Percentiles rank a stretch among this genome's conserved stretches.
Conservation (phyloP, 2,797 vertebrate genomes). For the Pipistrellus pygmaeus region DNA sequence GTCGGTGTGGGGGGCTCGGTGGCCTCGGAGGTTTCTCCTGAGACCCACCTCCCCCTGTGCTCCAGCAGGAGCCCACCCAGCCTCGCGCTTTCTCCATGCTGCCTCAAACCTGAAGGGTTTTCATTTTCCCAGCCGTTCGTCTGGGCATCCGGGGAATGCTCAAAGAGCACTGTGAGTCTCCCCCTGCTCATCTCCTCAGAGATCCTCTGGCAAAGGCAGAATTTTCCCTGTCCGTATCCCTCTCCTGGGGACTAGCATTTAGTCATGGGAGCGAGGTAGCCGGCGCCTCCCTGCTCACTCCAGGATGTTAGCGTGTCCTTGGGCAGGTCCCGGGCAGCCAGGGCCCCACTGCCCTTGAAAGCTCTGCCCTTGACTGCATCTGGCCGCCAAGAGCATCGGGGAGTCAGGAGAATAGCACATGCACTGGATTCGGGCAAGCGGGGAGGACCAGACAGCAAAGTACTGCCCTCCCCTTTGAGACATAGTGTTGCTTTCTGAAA, state of each 20-base stretch:
- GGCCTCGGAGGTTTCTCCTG: background rate
- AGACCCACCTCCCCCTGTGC: background rate
- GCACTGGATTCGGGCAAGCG: background rate
- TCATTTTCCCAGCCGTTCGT: background rate
- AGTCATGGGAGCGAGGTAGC: background rate
- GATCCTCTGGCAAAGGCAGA: background rate
- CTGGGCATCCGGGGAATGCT: background rate
- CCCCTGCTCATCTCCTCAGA: constrained; percentile 42
- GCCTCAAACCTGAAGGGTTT: background rate
- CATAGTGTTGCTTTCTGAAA: background rate
- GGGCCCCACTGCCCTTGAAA: background rate
- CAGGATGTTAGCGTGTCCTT: background rate
- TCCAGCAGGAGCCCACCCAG: background rate
- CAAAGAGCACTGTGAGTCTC: constrained; percentile 44
- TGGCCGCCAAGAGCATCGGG: background rate
- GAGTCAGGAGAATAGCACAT: background rate
- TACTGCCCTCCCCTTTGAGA: background rate
- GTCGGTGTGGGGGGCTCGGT: fast-evolving
- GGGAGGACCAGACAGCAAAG: background rate
- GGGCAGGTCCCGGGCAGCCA: background rate
- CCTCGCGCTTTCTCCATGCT: constrained; percentile 43
- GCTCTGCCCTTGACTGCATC: background rate
- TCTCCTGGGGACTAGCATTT: background rate
- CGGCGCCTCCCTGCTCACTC: background rate
- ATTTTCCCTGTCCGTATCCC: background rate